Evolutionary conservation across 2,797 vertebrate genomes (phyloP).

Genomic region (Gallirallus australis): DNA sequence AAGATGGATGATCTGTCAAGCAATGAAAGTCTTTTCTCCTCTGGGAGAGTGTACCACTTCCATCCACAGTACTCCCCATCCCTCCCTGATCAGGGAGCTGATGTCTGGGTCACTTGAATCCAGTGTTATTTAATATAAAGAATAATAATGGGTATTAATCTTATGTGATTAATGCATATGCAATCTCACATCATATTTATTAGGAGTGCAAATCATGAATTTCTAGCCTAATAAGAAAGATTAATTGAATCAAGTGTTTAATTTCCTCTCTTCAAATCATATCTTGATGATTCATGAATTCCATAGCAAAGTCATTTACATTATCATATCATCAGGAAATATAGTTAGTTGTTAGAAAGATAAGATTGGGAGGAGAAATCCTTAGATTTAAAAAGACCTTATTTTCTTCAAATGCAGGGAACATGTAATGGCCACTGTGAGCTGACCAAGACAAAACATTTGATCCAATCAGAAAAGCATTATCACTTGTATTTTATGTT

Average conservation of each 20-base stretch:
- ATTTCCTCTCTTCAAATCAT: conserved; percentile 72
- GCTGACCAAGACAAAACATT: not conserved
- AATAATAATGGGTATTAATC: conserved; percentile 38
- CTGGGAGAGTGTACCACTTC: not conserved
- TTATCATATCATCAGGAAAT: conserved; percentile 59
- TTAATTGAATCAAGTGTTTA: conserved; percentile 73
- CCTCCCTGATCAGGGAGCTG: not conserved
- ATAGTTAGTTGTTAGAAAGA: conserved; percentile 49
- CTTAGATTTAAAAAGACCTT: not conserved
- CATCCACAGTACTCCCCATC: not conserved
- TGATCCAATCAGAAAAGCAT: not conserved
- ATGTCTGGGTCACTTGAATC: not conserved
- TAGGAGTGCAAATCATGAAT: conserved; percentile 60
- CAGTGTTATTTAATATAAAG: conserved; percentile 43
- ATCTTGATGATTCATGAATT: conserved; percentile 65
- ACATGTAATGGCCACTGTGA: not conserved
- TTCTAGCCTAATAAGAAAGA: conserved; percentile 63
- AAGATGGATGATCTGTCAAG: conserved; percentile 54
- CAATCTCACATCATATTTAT: conserved; percentile 58
- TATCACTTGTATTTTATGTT: not conserved
- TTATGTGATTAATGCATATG: conserved; percentile 61
- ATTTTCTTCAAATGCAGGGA: not conserved
- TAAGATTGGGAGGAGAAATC: not conserved
- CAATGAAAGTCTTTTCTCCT: not conserved
- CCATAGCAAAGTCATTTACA: conserved; percentile 68